These are phyloP conservation scores for Tillus elongatus DNA, from an alignment of 2,888 invertebrate species.

Conservation along the genomic window DNA sequence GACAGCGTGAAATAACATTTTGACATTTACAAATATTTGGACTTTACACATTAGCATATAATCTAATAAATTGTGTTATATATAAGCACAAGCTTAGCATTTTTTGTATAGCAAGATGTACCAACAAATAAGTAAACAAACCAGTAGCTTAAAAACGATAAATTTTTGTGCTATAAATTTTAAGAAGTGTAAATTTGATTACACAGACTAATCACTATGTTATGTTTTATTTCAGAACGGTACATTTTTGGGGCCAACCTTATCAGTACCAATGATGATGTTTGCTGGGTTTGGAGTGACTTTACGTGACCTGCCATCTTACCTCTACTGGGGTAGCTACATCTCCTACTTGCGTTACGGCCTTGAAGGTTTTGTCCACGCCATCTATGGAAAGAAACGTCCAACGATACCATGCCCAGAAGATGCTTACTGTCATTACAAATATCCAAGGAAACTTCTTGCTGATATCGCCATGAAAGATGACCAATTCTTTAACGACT, in stretches of 20 bases:
- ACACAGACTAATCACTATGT: too few species aligned
- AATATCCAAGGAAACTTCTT: constrained; percentile 71
- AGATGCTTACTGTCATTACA: constrained; percentile 71
- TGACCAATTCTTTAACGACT: constrained; percentile 77
- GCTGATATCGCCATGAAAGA: constrained; percentile 70
- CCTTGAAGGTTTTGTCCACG: constrained; percentile 74
- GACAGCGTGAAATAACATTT: too few species aligned
- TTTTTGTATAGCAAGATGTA: too few species aligned
- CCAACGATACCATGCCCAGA: constrained; percentile 66
- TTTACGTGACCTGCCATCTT: constrained; percentile 72
- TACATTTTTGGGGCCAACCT: constrained; percentile 86
- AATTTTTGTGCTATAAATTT: too few species aligned
- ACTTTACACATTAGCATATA: too few species aligned
- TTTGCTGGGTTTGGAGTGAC: constrained; percentile 94
- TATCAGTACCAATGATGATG: constrained; percentile 92
- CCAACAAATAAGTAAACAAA: too few species aligned
- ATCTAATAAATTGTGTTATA: too few species aligned
- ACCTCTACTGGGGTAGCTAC: constrained; percentile 86
- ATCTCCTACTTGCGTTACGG: constrained; percentile 86
- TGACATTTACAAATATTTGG: too few species aligned
- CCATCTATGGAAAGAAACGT: constrained; percentile 76
- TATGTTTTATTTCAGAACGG: constrained; percentile 72
- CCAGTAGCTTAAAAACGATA: too few species aligned
- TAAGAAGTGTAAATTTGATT: too few species aligned
- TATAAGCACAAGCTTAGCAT: too few species aligned